Evolutionary conservation across 2,113 vertebrate genomes (phyloP).

Genomic region (Chelonoidis abingdonii): DNA sequence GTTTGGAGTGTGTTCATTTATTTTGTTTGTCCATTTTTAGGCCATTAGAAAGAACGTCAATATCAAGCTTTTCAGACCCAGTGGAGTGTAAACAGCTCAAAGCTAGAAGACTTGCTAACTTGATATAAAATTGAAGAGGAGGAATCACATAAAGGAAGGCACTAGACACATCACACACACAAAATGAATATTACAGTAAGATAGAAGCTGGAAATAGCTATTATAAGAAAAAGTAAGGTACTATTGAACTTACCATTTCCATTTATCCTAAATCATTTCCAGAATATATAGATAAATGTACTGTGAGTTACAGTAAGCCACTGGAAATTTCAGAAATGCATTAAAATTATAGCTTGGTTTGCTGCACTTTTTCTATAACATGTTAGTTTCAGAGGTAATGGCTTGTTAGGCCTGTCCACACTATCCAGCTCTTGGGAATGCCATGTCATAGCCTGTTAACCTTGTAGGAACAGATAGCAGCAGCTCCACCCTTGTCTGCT

Average conservation of each 20-base stretch:
- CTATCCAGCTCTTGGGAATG: too few relatives aligned
- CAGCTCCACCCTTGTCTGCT: too few relatives aligned
- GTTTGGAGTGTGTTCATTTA: background rate
- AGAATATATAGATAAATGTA: fast-evolving
- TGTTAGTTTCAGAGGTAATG: too few relatives aligned
- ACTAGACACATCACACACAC: background rate
- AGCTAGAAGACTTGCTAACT: background rate
- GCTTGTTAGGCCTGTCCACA: too few relatives aligned
- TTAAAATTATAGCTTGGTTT: background rate
- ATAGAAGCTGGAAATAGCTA: background rate
- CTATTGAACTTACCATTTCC: fast-evolving
- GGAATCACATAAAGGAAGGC: background rate
- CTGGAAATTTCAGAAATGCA: background rate
- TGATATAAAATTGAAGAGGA: background rate
- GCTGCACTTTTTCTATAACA: too few relatives aligned
- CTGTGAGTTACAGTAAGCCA: background rate
- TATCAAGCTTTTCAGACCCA: background rate
- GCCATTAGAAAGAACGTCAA: background rate
- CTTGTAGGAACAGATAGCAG: too few relatives aligned
- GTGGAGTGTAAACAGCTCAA: background rate
- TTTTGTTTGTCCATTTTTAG: background rate
- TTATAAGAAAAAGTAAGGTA: background rate
- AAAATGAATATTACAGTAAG: background rate
- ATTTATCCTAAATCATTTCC: background rate
- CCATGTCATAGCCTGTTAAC: too few relatives aligned